Evolutionary conservation across 2,113 vertebrate genomes (phyloP).

Genomic region (Cacatua alba): DNA sequence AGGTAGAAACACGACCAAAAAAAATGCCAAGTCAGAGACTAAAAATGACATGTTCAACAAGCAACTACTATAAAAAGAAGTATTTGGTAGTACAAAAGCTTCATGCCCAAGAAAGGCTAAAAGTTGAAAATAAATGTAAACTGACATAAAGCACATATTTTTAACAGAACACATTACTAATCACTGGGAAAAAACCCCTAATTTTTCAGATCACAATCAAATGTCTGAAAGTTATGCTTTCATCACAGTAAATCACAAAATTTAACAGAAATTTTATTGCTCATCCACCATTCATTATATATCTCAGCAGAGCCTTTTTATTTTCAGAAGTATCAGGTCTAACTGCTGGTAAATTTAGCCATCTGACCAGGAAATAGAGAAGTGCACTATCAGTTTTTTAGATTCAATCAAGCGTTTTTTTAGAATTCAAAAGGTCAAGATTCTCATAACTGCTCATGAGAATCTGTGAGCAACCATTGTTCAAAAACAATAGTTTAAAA

Average conservation of each 20-base stretch:
- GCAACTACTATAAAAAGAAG: neutral
- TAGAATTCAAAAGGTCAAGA: neutral
- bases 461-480: neutral
- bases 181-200: neutral
- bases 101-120: neutral
- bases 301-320: neutral
- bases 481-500: conserved; percentile 17
- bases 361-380: neutral
- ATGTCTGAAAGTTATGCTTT: neutral
- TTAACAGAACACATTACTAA: neutral
- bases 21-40: neutral
- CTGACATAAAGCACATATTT: neutral
- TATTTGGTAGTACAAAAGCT: neutral
- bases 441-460: neutral
- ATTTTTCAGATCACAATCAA: neutral
- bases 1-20: neutral
- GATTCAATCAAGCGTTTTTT: neutral
- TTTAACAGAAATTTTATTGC: neutral
- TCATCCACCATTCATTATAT: neutral
- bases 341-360: neutral
- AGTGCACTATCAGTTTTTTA: neutral
- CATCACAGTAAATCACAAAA: neutral
- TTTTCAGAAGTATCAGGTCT: neutral
- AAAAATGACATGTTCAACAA: neutral
- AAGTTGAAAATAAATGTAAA: neutral